A percentile compares a stretch with the other conserved stretches of the same genome.
phyloP scores from a whole-genome alignment of 1,140 invertebrate genomes.

The Drosophila malerkotliana region DNA sequence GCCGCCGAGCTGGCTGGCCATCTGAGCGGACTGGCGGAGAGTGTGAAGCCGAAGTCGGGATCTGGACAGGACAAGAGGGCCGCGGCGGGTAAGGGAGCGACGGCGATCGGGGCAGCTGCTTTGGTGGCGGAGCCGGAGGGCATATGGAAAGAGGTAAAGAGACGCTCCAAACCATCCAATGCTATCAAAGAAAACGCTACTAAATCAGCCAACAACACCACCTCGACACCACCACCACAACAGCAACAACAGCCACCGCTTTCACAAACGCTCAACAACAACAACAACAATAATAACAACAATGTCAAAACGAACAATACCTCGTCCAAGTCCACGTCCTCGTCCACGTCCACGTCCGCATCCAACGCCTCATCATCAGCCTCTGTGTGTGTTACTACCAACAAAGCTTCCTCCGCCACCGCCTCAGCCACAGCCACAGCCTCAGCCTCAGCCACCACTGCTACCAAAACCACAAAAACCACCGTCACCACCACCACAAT shows the following conservation, averaged over 20 bases:
- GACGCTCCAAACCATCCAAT: constrained; percentile 84
- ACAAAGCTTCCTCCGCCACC: constrained; percentile 46
- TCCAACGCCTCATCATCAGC: constrained; percentile 67
- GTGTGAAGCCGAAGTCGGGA: constrained; percentile 72
- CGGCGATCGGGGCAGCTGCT: constrained; percentile 31
- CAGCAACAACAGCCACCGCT: constrained; percentile 70
- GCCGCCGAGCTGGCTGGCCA: constrained; percentile 76
- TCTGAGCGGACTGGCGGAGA: constrained; percentile 77
- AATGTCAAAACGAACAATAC: constrained; percentile 62
- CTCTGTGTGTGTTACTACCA: constrained; percentile 50
- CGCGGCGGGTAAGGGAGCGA: constrained; percentile 29
- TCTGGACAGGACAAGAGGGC: constrained; percentile 66
- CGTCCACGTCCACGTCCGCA: constrained; percentile 51
- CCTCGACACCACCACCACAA: constrained; percentile 69
- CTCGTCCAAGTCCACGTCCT: constrained; percentile 48
- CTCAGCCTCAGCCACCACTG: constrained; percentile 8
- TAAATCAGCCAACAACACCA: constrained; percentile 74
- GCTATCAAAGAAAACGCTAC: constrained; percentile 83
- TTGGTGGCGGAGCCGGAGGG: constrained; percentile 79
- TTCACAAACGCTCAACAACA: constrained; percentile 77
- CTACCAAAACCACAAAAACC: constrained; percentile 28
- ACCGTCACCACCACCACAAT: constrained; percentile 23
- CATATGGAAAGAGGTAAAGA: constrained; percentile 85
- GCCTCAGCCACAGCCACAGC: background rate
- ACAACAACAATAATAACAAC: constrained; percentile 58